A percentile compares a stretch with the other conserved stretches of the same genome.
Evolutionary conservation across 1,140 invertebrate genomes (phyloP).

Genomic region (Zaprionus nigranus): DNA sequence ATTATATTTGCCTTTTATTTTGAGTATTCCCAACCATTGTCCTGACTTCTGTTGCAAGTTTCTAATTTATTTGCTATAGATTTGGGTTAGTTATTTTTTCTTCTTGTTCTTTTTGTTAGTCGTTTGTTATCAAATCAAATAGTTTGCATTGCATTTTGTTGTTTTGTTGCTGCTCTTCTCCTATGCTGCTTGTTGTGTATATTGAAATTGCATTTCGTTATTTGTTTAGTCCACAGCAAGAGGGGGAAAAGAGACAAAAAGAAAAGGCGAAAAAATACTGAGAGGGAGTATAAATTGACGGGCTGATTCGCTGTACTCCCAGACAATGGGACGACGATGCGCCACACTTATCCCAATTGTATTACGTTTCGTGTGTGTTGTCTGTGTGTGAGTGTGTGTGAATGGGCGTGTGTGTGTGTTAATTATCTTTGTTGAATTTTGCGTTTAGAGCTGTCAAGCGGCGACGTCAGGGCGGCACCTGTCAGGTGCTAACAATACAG

Average conservation of each 20-base stretch:
- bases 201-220: constrained; percentile 63
- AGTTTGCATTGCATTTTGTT: constrained; percentile 33
- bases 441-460: constrained; percentile 70
- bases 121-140: constrained; percentile 70
- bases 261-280: neutral
- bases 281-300: constrained; percentile 17
- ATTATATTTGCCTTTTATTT: neutral
- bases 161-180: constrained; percentile 12
- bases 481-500: constrained; percentile 45
- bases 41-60: constrained; percentile 29
- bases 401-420: constrained; percentile 50
- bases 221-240: constrained; percentile 55
- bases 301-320: constrained; percentile 25
- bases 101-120: constrained; percentile 33
- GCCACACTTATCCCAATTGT: constrained; percentile 35
- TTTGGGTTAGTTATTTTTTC: constrained; percentile 42
- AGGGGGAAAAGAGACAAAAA: neutral
- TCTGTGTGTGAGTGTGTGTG: constrained; percentile 16
- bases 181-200: constrained; percentile 25
- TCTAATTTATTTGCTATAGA: constrained; percentile 58
- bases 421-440: constrained; percentile 71
- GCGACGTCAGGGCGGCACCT: constrained; percentile 43
- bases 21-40: constrained; percentile 12
- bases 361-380: constrained; percentile 18
- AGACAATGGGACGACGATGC: constrained; percentile 70